These are phyloP conservation scores for Bombyx mandarina DNA, from an alignment of 1,140 invertebrate species.

Conservation along the genomic window DNA sequence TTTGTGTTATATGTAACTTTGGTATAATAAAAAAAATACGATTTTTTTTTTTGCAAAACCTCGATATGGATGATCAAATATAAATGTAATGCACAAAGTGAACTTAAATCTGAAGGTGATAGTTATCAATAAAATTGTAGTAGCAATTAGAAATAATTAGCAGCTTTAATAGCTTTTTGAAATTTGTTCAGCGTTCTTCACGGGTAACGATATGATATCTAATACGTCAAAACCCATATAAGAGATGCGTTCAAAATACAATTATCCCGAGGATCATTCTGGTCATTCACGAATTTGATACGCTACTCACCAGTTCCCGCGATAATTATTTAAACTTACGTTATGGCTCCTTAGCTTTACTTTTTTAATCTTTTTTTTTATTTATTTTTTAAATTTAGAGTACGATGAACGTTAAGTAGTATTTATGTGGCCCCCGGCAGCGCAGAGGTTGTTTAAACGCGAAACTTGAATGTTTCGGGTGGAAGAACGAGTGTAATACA, in stretches of 20 bases:
- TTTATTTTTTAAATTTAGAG: slow-evolving; percentile 50
- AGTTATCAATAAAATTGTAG: too few species aligned
- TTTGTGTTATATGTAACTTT: too few species aligned
- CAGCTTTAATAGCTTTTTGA: too few species aligned
- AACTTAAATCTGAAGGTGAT: too few species aligned
- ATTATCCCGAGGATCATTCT: slow-evolving; percentile 52
- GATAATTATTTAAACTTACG: slow-evolving; percentile 59
- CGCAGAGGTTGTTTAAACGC: slow-evolving; percentile 41
- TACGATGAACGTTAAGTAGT: slow-evolving; percentile 61
- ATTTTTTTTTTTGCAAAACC: too few species aligned
- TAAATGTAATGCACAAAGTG: too few species aligned
- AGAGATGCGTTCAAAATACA: slow-evolving; percentile 60
- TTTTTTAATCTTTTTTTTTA: slow-evolving; percentile 31
- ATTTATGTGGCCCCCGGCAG: slow-evolving; percentile 65
- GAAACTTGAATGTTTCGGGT: slow-evolving; percentile 8
- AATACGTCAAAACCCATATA: slow-evolving; percentile 52
- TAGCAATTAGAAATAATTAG: too few species aligned
- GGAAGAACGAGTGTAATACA: too few species aligned
- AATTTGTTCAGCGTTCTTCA: too few species aligned
- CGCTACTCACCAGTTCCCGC: slow-evolving; percentile 51
- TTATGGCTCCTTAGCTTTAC: slow-evolving; percentile 26
- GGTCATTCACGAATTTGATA: slow-evolving; percentile 64
- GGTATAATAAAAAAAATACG: too few species aligned
- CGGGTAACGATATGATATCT: too few species aligned
- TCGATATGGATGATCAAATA: too few species aligned